Percentiles rank a stretch among this genome's conserved stretches.
Conservation (phyloP, 2,113 vertebrate genomes). For the Sapayoa aenigma region DNA sequence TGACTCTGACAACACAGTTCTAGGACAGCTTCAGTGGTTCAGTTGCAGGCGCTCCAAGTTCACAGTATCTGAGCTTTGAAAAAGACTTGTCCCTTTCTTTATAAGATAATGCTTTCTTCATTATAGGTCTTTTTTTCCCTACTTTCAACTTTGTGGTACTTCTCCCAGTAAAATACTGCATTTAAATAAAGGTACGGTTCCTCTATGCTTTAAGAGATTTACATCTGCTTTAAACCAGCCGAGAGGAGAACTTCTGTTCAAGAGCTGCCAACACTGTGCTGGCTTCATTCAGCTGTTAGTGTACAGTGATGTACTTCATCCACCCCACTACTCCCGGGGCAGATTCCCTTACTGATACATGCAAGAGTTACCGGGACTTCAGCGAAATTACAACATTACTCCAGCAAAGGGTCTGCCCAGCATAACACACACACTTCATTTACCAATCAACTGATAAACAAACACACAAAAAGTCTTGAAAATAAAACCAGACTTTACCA, state of each 20-base stretch:
- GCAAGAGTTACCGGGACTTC: not conserved
- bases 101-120: not conserved
- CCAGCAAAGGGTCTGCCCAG: not conserved
- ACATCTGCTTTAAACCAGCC: not conserved
- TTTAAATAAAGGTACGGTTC: not conserved
- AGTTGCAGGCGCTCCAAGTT: not conserved
- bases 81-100: not conserved
- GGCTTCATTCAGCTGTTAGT: not conserved
- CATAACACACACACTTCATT: not conserved
- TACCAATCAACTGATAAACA: not conserved
- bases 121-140: not conserved
- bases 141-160: not conserved
- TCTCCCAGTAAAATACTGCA: not conserved
- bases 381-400: not conserved
- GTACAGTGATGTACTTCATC: not conserved
- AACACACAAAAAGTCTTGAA: not conserved
- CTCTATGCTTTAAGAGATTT: not conserved
- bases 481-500: constrained; percentile 79
- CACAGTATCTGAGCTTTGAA: not conserved
- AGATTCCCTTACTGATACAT: not conserved
- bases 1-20: not conserved
- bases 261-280: not conserved
- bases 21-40: not conserved
- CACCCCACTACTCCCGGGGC: not conserved
- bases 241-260: not conserved